A percentile compares a stretch with the other conserved stretches of the same genome.
phyloP scores from a whole-genome alignment of 1,140 invertebrate species.

The Parapsyche elsis region DNA sequence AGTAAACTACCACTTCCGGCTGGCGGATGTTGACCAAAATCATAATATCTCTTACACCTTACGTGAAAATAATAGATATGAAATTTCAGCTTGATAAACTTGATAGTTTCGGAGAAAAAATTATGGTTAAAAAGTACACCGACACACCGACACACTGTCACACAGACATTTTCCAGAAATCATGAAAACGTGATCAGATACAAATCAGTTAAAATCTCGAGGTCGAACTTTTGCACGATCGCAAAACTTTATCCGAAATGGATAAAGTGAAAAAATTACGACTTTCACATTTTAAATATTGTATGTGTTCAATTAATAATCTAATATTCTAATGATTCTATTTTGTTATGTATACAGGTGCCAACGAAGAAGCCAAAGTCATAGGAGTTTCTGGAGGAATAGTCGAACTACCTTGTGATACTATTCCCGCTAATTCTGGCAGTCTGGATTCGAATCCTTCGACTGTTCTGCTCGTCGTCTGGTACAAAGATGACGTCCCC shows the following conservation, averaged over 20 bases:
- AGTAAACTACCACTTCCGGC: too few relatives aligned
- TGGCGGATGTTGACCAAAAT: too few relatives aligned
- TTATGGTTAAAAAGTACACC: too few relatives aligned
- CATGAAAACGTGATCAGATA: too few relatives aligned
- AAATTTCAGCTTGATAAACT: too few relatives aligned
- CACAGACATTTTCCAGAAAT: too few relatives aligned
- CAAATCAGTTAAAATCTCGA: too few relatives aligned
- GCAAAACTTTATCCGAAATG: not conserved
- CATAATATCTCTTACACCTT: too few relatives aligned
- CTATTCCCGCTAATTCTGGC: slow-evolving; percentile 33
- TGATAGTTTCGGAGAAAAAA: too few relatives aligned
- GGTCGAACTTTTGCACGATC: not conserved
- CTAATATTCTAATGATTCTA: not conserved
- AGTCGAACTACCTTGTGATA: slow-evolving; percentile 51
- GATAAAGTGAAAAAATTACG: not conserved
- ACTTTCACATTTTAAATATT: not conserved
- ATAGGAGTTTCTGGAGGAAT: slow-evolving; percentile 46
- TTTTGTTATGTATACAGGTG: slow-evolving; percentile 25
- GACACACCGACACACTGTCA: too few relatives aligned
- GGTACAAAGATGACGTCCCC: slow-evolving; percentile 53
- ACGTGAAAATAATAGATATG: too few relatives aligned
- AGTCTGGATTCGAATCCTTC: slow-evolving; percentile 35
- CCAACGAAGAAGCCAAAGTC: slow-evolving; percentile 36
- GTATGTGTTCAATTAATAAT: not conserved
- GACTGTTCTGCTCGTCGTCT: slow-evolving; percentile 48